Conservation (phyloP, 2,797 vertebrate genomes). For the Phataginus tetradactyla region DNA sequence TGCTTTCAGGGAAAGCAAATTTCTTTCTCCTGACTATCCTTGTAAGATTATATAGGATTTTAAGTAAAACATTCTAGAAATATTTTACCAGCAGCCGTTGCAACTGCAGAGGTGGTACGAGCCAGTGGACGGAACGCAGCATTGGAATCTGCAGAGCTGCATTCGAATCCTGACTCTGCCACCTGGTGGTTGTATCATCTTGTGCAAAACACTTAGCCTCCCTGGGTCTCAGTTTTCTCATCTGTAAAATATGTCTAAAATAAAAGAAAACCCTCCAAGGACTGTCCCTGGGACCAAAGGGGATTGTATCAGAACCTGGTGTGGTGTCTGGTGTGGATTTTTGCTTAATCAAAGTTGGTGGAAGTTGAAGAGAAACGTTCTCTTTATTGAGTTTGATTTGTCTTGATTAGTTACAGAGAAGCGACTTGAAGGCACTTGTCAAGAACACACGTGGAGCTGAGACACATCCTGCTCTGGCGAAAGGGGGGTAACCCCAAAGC, state of each 20-base stretch:
- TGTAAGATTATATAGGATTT: not conserved
- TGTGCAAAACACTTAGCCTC: not conserved
- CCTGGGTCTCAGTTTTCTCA: not conserved
- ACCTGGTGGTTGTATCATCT: not conserved
- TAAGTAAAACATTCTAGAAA: not conserved
- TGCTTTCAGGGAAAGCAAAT: constrained; percentile 38
- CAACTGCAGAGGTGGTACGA: not conserved
- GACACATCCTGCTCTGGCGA: not conserved
- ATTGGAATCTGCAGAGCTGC: not conserved
- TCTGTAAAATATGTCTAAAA: constrained; percentile 2
- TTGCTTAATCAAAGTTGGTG: not conserved
- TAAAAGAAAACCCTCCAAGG: not conserved
- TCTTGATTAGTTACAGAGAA: not conserved
- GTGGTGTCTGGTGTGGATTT: not conserved
- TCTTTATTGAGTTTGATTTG: not conserved
- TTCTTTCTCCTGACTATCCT: not conserved
- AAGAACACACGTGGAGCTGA: not conserved
- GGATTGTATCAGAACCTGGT: not conserved
- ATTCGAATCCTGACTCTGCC: not conserved
- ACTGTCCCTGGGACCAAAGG: not conserved
- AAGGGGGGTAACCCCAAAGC: not conserved
- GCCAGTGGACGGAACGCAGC: not conserved
- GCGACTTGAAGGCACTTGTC: not conserved
- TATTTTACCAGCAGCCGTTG: not conserved
- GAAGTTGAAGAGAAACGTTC: not conserved